Evolutionary conservation across 2,113 vertebrate genomes (phyloP).

Genomic region (Pardalotus punctatus): DNA sequence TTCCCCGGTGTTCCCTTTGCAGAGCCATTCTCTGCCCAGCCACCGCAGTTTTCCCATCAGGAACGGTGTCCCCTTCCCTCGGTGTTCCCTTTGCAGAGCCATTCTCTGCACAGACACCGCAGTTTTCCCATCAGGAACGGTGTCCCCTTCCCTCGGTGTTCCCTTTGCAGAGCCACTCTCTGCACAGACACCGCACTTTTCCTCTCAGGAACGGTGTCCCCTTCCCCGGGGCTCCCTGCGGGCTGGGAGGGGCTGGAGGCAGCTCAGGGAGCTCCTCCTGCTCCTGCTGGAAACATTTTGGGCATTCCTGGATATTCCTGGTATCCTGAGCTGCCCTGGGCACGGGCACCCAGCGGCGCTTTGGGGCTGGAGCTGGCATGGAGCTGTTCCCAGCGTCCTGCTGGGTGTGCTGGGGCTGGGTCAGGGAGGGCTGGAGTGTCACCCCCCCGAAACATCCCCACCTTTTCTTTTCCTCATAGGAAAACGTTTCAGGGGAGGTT

Average conservation of each 20-base stretch:
- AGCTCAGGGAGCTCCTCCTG: not conserved
- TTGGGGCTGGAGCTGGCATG: rapidly evolving
- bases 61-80: not conserved
- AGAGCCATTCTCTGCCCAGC: rapidly evolving
- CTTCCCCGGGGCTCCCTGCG: not conserved
- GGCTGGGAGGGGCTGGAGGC: not conserved
- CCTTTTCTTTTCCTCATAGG: not conserved
- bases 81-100: not conserved
- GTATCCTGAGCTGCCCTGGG: not conserved
- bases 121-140: too few relatives aligned
- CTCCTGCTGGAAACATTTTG: not conserved
- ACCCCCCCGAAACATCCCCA: too few relatives aligned
- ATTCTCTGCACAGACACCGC: too few relatives aligned
- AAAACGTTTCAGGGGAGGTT: rapidly evolving
- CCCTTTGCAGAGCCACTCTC: not conserved
- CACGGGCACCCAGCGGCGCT: rapidly evolving
- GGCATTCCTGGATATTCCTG: not conserved
- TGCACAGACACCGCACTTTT: rapidly evolving
- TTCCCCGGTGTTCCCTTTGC: not conserved
- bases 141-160: too few relatives aligned
- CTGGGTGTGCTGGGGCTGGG: not conserved
- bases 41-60: too few relatives aligned
- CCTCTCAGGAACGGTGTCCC: too few relatives aligned
- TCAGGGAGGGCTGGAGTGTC: not conserved
- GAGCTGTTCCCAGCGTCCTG: not conserved